A percentile compares a stretch with the other conserved stretches of the same genome.
phyloP scores from a whole-genome alignment of 1,140 invertebrate genomes.

The Pentalonia nigronervosa region DNA sequence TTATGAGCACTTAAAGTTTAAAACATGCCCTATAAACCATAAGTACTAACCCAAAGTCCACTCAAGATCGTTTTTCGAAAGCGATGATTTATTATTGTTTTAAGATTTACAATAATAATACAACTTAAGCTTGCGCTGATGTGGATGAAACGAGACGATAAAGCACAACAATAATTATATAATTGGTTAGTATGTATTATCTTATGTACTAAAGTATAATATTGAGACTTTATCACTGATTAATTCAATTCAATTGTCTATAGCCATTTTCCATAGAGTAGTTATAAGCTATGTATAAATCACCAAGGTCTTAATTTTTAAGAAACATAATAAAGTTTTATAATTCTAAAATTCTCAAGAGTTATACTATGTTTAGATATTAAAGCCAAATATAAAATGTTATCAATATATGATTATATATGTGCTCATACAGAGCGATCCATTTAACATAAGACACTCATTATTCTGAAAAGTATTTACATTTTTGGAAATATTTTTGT shows the following conservation, averaged over 20 bases:
- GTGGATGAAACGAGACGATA: not conserved
- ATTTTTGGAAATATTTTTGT: too few species aligned
- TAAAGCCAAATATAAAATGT: not conserved
- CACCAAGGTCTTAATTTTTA: not conserved
- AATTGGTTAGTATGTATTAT: too few species aligned
- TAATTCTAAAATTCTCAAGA: not conserved
- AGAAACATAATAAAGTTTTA: too few species aligned
- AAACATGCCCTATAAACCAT: not conserved
- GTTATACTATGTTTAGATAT: not conserved
- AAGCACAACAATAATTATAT: not conserved
- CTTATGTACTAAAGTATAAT: not conserved
- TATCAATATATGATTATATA: slow-evolving; percentile 8
- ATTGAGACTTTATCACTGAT: not conserved
- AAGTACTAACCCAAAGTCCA: slow-evolving; percentile 1
- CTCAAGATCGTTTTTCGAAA: not conserved
- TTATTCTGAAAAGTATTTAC: too few species aligned
- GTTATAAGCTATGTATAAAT: not conserved
- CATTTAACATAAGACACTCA: too few species aligned
- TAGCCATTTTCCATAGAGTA: not conserved
- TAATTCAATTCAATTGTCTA: not conserved
- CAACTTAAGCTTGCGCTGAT: not conserved
- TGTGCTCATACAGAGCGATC: not conserved
- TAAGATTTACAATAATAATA: not conserved
- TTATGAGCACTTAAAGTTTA: slow-evolving; percentile 11
- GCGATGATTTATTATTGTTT: not conserved